phyloP scores from a whole-genome alignment of 1,140 invertebrate species.

The Hesperophylax magnus region DNA sequence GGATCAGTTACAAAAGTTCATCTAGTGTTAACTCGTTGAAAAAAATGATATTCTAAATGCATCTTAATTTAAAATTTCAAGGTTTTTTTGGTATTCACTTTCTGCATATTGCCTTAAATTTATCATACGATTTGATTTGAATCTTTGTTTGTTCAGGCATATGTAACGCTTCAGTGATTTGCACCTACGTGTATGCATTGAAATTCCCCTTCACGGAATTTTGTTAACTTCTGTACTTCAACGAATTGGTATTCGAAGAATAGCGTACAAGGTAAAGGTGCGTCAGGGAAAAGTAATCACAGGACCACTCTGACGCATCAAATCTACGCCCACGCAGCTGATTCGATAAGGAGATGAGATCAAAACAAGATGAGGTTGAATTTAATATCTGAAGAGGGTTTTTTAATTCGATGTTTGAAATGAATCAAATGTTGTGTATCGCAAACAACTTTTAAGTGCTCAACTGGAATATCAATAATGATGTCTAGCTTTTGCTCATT shows the following conservation, averaged over 20 bases:
- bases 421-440: too few relatives aligned
- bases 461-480: too few relatives aligned
- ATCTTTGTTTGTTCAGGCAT: not conserved
- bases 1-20: not conserved
- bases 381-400: too few relatives aligned
- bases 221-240: conserved; percentile 19
- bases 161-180: conserved; percentile 17
- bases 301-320: not conserved
- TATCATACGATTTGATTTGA: not conserved
- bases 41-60: not conserved
- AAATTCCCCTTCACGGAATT: conserved; percentile 23
- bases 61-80: not conserved
- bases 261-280: not conserved
- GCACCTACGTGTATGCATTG: conserved; percentile 5
- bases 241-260: conserved; percentile 20
- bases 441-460: too few relatives aligned
- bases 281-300: not conserved
- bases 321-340: not conserved
- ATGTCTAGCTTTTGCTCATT: too few relatives aligned
- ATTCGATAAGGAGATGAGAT: too few relatives aligned
- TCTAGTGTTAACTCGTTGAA: not conserved
- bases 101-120: not conserved
- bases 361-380: too few relatives aligned
- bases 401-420: too few relatives aligned
- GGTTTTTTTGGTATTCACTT: not conserved